A percentile compares a stretch with the other conserved stretches of the same genome.
phyloP scores from a whole-genome alignment of 53 echinoderm and acorn worm genomes.

The Echinarachnius parma region DNA sequence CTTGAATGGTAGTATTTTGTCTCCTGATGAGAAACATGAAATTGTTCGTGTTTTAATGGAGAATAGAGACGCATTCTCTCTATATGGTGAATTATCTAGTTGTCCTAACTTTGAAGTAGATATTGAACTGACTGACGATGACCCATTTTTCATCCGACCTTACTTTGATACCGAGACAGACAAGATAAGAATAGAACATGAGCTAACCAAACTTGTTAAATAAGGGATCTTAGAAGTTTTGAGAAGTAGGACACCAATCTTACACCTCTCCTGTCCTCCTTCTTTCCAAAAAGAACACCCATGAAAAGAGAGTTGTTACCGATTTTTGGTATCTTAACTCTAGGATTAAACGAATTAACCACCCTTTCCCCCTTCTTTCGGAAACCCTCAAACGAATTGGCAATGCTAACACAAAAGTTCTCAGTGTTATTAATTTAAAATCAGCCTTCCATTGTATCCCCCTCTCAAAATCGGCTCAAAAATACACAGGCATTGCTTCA shows the following conservation, averaged over 20 bases:
- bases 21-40: constrained; percentile 1
- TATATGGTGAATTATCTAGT: constrained; percentile 44
- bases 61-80: constrained; percentile 51
- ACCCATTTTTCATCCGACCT: constrained; percentile 51
- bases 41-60: constrained; percentile 8
- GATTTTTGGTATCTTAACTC: constrained; percentile 56
- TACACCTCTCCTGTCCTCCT: constrained; percentile 58
- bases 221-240: constrained; percentile 43
- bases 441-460: constrained; percentile 41
- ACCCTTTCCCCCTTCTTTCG: constrained; percentile 46
- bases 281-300: constrained; percentile 40
- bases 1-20: constrained; percentile 21
- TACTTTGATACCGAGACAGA: constrained; percentile 42
- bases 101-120: constrained; percentile 52
- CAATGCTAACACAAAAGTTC: constrained; percentile 38
- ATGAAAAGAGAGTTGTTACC: constrained; percentile 56
- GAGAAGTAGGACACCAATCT: constrained; percentile 47
- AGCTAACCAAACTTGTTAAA: constrained; percentile 50
- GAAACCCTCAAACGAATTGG: constrained; percentile 49
- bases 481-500: constrained; percentile 48
- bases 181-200: constrained; percentile 24
- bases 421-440: constrained; percentile 48
- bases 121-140: constrained; percentile 40
- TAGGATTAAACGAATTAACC: constrained; percentile 32
- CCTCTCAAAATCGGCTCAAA: constrained; percentile 15